A percentile compares a stretch with the other conserved stretches of the same genome.
These are phyloP conservation scores for Trigoniulus corallinus DNA, from an alignment of 1,140 invertebrate genomes.

Conservation along the genomic window DNA sequence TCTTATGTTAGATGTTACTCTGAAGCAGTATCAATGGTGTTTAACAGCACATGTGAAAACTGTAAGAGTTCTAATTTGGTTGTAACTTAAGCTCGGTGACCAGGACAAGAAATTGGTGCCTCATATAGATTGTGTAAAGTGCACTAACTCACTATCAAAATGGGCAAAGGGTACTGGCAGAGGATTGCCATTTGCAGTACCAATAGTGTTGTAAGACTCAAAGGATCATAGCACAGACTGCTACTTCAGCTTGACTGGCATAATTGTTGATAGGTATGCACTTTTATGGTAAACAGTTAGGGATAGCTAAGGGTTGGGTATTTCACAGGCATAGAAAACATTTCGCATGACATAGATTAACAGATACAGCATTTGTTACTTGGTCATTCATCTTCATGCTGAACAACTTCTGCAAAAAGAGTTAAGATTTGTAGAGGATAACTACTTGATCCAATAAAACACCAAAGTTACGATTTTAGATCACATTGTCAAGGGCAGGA, in stretches of 20 bases:
- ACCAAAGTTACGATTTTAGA: too few relatives aligned
- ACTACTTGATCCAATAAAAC: too few relatives aligned
- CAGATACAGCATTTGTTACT: too few relatives aligned
- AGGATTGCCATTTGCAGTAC: background rate
- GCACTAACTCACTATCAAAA: background rate
- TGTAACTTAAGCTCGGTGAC: background rate
- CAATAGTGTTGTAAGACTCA: slow-evolving; percentile 21
- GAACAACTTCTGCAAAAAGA: too few relatives aligned
- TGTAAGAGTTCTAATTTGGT: slow-evolving; percentile 10
- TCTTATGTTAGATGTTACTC: slow-evolving; percentile 8
- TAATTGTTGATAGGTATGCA: too few relatives aligned
- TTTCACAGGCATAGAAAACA: too few relatives aligned
- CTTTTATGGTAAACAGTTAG: too few relatives aligned
- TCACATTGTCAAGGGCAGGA: too few relatives aligned
- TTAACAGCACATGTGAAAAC: slow-evolving; percentile 9
- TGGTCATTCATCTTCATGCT: too few relatives aligned
- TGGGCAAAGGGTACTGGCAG: background rate
- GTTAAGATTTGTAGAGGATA: too few relatives aligned
- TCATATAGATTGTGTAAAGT: slow-evolving; percentile 2
- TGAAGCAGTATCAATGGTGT: slow-evolving; percentile 4
- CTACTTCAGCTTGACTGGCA: slow-evolving; percentile 18
- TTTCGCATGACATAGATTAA: too few relatives aligned
- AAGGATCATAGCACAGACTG: slow-evolving; percentile 32
- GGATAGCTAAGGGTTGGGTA: too few relatives aligned
- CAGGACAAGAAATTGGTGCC: slow-evolving; percentile 8